Base-by-base conservation (phyloP, 2,113 vertebrate species). In the Platysternon megacephalum region DNA sequence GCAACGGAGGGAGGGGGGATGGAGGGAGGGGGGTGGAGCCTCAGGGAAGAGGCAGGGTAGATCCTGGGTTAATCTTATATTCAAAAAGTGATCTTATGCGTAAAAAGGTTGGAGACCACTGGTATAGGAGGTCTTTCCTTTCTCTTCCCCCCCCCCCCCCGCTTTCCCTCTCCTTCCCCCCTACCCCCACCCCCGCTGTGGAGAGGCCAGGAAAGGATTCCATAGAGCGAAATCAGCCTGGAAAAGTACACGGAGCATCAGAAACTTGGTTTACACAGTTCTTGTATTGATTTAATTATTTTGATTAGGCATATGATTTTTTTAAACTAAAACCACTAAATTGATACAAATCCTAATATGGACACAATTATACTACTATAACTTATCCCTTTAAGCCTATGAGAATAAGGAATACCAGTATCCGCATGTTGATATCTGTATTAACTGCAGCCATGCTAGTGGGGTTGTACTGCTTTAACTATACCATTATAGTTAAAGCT, bases 381-480 rank as follows among this genome's bases (percentile, higher is more conserved):
- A 92, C n/a, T 93, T 94, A 92, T 92, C 52, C 53, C 82, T 84
- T 35, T 32, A 83, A 12, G 21, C 19, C 21, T 39, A 39, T 72
- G 9, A 8, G 28, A 61, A 61, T 61, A 72, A 72, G 17, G n/a
- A 72, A 72, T 72, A 72, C 4, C 65, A 65, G 58, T 65, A 65
- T 17, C 14, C 4, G n/a, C 65, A 22, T 39, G 10, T 39, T 72
- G 11, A 72, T 39, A 39, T 5, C n/a, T 72, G 19, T 72, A 68
- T 72, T 72, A 72, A 39, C 35, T 39, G 17, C 9, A 72, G 65
- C 16, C 65, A 39, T 5, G 5, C n/a, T 84, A 68, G 28, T 19
- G 88, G 86, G 65, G 19, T 72, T 96, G 49, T 94, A 93, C 91
- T 52, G 84, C 85, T 93, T 68, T 91, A 83, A 82, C 79, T 88